Base-by-base conservation (phyloP, 1,140 invertebrate genomes). In the Chrysopa pallens region DNA sequence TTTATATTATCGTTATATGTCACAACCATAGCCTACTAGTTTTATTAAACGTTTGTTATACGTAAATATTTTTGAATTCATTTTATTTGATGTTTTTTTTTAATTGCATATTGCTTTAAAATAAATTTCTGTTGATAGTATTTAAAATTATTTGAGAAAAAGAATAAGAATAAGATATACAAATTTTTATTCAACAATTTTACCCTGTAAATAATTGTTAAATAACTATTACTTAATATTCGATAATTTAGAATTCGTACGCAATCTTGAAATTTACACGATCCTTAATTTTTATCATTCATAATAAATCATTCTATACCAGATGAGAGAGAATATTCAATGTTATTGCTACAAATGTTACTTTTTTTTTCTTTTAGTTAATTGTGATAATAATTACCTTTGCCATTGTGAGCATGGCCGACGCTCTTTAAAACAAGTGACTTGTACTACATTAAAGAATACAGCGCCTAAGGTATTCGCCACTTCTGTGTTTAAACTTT, bases 361-460 rank as follows among this genome's bases (percentile, higher is more conserved):
- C 15, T 38, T 15, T 40, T 42, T 17, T 47, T 48, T 49, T 35
- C 42, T 45, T 44, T 49, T 54, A 45, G 44, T 53, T 46, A 54
- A 47, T 39, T 6, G 11, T 44, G 6, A 9, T 29, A 33, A 43
- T 48, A 42, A 15, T 55, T 59, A 76, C 73, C 67, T 73, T 55
- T 75, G 72, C 62, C 70, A 72, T 36, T 73, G 58, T 1, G 72
- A 73, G 47, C 74, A 77, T 3, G 74, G 74, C 40, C 70, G 67
- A 46, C 72, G 62, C 49, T 77, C 73, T 48, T 71, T 72, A 53
- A 78, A 78, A 47, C 77, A 80, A 6, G 68, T 74, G 8, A 78
- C 69, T 51, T 76, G 74, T 7, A 76, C 67, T 12, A 79, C 66
- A 42, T 80, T 80, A 58, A 80, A 81, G 57, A 75, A 81, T 5